A percentile compares a stretch with the other conserved stretches of the same genome.
phyloP scores from a whole-genome alignment of 2,113 vertebrate genomes.

The Pterophyllum scalare region DNA sequence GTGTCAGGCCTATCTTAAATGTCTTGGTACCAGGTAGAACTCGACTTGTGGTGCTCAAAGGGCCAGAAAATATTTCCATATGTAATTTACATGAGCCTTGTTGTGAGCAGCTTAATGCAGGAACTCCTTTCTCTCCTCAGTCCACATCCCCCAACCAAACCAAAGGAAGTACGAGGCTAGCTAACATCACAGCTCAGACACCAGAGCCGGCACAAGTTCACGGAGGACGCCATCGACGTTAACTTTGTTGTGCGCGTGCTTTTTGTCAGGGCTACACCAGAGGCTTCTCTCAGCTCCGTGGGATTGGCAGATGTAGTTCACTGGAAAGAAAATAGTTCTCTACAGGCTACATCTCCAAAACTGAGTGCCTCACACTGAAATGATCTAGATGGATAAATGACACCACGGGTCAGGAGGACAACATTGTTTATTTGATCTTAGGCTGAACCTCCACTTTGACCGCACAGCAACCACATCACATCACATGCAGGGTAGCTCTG shows the following conservation, averaged over 20 bases:
- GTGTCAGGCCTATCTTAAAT: neutral
- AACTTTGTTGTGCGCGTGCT: rapidly evolving
- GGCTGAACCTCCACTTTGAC: neutral
- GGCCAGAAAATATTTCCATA: neutral
- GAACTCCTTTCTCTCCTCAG: neutral
- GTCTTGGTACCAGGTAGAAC: neutral
- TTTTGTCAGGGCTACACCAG: neutral
- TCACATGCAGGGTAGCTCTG: neutral
- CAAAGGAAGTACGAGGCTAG: neutral
- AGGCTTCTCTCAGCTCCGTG: neutral
- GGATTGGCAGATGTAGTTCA: neutral
- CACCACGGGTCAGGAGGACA: neutral
- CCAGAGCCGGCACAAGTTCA: neutral
- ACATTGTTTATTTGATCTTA: neutral
- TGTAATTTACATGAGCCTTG: neutral
- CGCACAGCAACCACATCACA: neutral
- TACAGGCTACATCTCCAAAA: neutral
- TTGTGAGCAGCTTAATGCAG: neutral
- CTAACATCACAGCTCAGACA: neutral
- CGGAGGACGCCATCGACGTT: neutral
- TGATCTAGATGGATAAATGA: neutral
- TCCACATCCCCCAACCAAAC: neutral
- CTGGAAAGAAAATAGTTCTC: constrained; percentile 1
- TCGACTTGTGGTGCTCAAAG: neutral
- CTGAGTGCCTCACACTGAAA: neutral